Conservation (phyloP, 1,140 invertebrate species). For the Drosophila subpulchrella region DNA sequence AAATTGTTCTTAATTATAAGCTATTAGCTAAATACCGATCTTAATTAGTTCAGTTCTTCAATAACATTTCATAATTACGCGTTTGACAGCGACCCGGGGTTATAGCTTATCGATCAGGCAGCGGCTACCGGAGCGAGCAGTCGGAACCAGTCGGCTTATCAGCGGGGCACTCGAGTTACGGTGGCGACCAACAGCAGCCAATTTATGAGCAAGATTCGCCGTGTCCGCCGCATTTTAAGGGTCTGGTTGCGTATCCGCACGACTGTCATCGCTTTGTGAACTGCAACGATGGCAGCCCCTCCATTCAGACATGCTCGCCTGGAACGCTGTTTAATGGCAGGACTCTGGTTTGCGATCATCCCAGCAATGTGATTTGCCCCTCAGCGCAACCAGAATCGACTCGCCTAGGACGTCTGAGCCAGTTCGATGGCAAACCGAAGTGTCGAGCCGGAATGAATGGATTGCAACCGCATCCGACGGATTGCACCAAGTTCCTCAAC, state of each 20-base stretch:
- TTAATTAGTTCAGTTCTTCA: conserved; percentile 25
- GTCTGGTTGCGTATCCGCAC: conserved; percentile 86
- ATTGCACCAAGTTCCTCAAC: conserved; percentile 89
- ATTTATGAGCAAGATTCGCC: conserved; percentile 62
- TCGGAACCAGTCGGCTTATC: conserved; percentile 57
- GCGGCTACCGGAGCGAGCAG: conserved; percentile 34
- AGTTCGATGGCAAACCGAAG: conserved; percentile 33
- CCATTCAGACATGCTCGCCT: conserved; percentile 87
- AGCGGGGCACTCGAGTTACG: conserved; percentile 21
- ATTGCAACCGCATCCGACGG: conserved; percentile 87
- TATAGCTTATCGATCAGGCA: conserved; percentile 64
- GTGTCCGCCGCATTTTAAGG: conserved; percentile 86
- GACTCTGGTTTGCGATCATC: conserved; percentile 88
- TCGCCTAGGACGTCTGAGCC: conserved; percentile 47
- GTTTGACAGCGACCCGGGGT: conserved; percentile 55
- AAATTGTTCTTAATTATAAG: conserved; percentile 26
- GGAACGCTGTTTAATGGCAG: conserved; percentile 89
- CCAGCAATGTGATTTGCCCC: conserved; percentile 53
- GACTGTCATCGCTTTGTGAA: conserved; percentile 90
- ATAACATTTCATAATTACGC: conserved; percentile 61
- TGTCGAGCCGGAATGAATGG: conserved; percentile 86
- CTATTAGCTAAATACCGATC: conserved; percentile 2
- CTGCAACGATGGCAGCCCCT: conserved; percentile 87
- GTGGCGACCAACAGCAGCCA: conserved; percentile 52
- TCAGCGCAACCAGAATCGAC: not conserved